Conservation (phyloP, 1,140 invertebrate genomes). For the Chionoecetes opilio region DNA sequence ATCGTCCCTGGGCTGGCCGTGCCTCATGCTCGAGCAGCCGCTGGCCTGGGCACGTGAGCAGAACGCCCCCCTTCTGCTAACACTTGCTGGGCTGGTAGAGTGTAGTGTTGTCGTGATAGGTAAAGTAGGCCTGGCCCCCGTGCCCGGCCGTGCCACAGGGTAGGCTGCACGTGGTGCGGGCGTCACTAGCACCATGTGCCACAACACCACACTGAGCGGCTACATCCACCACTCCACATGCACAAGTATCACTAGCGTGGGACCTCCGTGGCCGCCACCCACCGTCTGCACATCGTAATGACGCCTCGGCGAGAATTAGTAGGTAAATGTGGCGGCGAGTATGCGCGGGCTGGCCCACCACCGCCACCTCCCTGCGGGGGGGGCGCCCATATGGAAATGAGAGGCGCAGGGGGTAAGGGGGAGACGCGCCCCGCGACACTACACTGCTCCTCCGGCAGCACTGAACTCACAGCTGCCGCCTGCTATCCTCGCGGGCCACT, state of each 20-base stretch:
- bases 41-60: conserved; percentile 77
- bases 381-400: conserved; percentile 81
- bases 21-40: conserved; percentile 74
- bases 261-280: conserved; percentile 77
- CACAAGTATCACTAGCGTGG: conserved; percentile 79
- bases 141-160: conserved; percentile 76
- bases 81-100: conserved; percentile 34
- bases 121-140: conserved; percentile 65
- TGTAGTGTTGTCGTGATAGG: conserved; percentile 42
- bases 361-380: conserved; percentile 77
- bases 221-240: conserved; percentile 75
- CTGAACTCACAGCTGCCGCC: conserved; percentile 66
- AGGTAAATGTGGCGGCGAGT: conserved; percentile 81
- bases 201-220: conserved; percentile 75
- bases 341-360: conserved; percentile 80
- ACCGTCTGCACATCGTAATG: conserved; percentile 80
- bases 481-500: conserved; percentile 61
- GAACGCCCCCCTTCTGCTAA: conserved; percentile 69
- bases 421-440: conserved; percentile 77
- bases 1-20: conserved; percentile 75
- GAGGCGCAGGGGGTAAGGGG: conserved; percentile 77
- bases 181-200: conserved; percentile 78
- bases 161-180: conserved; percentile 67
- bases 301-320: conserved; percentile 81
- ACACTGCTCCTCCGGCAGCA: conserved; percentile 78